Percentiles rank a stretch among this genome's conserved stretches.
Conservation (phyloP, 2,888 invertebrate genomes). For the Agrotis ipsilon region DNA sequence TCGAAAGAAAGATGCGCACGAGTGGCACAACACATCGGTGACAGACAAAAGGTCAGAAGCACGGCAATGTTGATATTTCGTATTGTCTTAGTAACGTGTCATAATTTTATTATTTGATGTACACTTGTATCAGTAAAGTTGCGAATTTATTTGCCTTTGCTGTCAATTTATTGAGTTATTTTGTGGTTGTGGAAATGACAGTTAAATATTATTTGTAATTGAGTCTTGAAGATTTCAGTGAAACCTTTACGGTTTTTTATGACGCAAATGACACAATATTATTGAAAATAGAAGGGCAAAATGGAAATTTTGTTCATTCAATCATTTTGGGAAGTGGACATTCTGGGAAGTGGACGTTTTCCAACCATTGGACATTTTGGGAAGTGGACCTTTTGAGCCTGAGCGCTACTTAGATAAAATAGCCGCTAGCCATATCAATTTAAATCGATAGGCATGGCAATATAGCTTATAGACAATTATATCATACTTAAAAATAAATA, state of each 20-base stretch:
- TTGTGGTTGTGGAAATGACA: neutral
- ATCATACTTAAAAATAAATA: no score
- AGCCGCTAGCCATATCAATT: neutral
- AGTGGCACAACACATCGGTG: slow-evolving; percentile 58
- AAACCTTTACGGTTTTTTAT: no score
- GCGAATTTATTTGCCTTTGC: slow-evolving; percentile 3
- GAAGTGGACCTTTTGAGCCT: no score
- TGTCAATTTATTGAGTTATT: neutral
- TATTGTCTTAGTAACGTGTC: slow-evolving; percentile 48
- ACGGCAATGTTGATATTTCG: slow-evolving; percentile 46
- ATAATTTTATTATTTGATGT: slow-evolving; percentile 26
- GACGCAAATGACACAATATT: no score
- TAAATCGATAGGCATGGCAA: neutral
- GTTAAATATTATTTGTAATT: neutral
- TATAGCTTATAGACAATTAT: no score
- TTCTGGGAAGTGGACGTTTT: no score
- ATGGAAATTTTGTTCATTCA: neutral
- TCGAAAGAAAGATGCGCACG: slow-evolving; percentile 66
- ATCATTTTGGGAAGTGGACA: no score
- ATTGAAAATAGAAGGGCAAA: neutral
- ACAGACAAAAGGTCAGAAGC: slow-evolving; percentile 58
- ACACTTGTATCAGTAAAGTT: slow-evolving; percentile 23
- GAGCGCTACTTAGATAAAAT: no score
- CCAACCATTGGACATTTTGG: no score
- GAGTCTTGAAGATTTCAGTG: neutral